Evolutionary conservation across 2,797 vertebrate species (phyloP).

Genomic region (Apodemus agrarius): DNA sequence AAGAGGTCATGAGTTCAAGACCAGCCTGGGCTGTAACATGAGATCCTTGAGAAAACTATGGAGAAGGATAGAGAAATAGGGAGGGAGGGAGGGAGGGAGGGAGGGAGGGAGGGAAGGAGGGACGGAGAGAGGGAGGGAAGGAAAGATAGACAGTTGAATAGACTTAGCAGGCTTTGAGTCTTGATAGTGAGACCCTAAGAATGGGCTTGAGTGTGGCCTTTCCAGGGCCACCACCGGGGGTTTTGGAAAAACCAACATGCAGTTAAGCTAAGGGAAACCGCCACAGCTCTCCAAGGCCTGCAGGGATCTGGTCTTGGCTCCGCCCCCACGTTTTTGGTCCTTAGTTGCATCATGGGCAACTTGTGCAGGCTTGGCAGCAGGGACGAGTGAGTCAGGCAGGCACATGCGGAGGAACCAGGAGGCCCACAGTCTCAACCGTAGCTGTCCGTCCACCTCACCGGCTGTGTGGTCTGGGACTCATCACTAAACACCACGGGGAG

Average conservation of each 20-base stretch:
- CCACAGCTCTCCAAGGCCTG: accelerated
- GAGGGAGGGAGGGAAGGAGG: not conserved
- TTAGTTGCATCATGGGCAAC: not conserved
- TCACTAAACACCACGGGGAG: not conserved
- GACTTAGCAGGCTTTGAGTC: not conserved
- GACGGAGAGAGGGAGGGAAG: not conserved
- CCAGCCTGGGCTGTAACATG: not conserved
- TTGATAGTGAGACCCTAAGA: not conserved
- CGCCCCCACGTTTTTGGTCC: not conserved
- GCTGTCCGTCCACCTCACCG: accelerated
- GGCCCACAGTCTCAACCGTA: accelerated
- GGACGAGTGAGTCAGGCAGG: accelerated
- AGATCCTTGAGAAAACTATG: not conserved
- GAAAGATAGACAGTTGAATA: not conserved
- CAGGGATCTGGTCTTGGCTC: not conserved
- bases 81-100: not conserved
- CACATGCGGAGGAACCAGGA: accelerated
- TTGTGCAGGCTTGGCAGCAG: accelerated
- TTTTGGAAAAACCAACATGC: not conserved
- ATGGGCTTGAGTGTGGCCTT: too few relatives aligned
- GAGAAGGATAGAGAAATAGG: too few relatives aligned
- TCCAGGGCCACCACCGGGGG: too few relatives aligned
- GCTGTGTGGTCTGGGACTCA: not conserved
- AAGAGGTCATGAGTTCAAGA: not conserved
- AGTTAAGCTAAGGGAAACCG: not conserved